Percentiles rank a stretch among this genome's conserved stretches.
Evolutionary conservation across 2,888 invertebrate species (phyloP).

Genomic region (Calameuta pallipes): DNA sequence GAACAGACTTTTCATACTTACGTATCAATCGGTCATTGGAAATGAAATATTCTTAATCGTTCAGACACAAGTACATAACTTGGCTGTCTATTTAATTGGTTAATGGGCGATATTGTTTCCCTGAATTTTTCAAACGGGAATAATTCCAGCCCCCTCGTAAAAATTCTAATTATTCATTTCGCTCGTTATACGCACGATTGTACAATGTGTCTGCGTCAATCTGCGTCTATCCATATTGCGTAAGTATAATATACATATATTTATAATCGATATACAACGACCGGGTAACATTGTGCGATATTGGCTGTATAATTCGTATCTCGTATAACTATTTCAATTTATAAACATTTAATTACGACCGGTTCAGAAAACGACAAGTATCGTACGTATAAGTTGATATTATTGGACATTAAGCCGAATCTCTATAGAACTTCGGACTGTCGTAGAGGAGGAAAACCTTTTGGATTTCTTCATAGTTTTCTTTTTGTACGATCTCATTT

Average conservation of each 20-base stretch:
- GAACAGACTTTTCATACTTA: neutral
- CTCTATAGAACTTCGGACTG: neutral
- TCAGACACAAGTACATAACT: neutral
- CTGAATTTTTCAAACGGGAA: neutral
- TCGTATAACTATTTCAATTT: neutral
- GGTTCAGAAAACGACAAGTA: neutral
- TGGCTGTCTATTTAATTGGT: neutral
- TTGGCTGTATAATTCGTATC: neutral
- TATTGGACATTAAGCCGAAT: neutral
- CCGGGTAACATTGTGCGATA: neutral
- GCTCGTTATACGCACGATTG: neutral
- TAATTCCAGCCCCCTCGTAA: neutral
- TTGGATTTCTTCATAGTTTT: neutral
- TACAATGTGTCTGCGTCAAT: neutral
- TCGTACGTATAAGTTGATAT: neutral
- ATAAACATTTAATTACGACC: neutral
- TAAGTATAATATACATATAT: neutral
- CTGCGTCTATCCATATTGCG: neutral
- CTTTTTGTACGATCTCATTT: neutral
- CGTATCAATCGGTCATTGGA: neutral
- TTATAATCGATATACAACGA: neutral
- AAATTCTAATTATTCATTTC: neutral
- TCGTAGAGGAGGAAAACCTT: neutral
- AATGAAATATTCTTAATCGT: neutral
- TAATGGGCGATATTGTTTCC: neutral